Base-by-base conservation (phyloP, 2,888 invertebrate genomes). In the Petrolisthes manimaculis region DNA sequence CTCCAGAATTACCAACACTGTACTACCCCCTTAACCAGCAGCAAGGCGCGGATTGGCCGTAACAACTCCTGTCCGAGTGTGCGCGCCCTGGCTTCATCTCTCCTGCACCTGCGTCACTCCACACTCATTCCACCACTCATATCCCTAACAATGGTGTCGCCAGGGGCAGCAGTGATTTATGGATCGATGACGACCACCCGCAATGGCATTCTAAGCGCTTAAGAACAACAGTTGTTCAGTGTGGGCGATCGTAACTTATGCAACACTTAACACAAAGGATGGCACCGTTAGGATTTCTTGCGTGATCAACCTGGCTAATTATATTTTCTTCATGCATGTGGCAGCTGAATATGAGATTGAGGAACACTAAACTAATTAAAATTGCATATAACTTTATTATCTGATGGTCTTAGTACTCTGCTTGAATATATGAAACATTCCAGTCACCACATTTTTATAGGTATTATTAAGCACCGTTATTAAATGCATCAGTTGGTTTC, bases 51-150 rank as follows among this genome's bases (percentile, higher is more conserved):
- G 88, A 88, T 88, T 88, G 84, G 84, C 84, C 84, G 69, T 88
- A 88, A 88, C 88, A 80, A 84, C 87, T 74, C 83, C 37, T 74
- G 88, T 88, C 80, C 88, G 84, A 88, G 84, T 84, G 80, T 80
- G 88, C 88, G 88, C 84, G 74, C 81, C 24, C 18, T 55, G 86
- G 74, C 86, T 86, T 86, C 74, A 86, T 75, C 81, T 69, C 37
- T 37, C 37, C 24, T 81, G 86, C 86, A 74, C 81, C 80, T 80
- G 86, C 86, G 86, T 81, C 74, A 79, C 69, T 61, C 71, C 21
- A 24, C 54, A 24, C 74, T 79, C 61, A 78, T 85, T 18, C 80
- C 71, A 24, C 86, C 56, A 74, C 56, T 81, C 71, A 37, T 24
- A 71, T 81, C 74, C 54, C 86, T 56, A 74, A 81, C 81, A 74